Evolutionary conservation across 2,113 vertebrate species (phyloP), one percentile per base, ranked within the genome.

Genomic region (Corythornis cristatus): DNA sequence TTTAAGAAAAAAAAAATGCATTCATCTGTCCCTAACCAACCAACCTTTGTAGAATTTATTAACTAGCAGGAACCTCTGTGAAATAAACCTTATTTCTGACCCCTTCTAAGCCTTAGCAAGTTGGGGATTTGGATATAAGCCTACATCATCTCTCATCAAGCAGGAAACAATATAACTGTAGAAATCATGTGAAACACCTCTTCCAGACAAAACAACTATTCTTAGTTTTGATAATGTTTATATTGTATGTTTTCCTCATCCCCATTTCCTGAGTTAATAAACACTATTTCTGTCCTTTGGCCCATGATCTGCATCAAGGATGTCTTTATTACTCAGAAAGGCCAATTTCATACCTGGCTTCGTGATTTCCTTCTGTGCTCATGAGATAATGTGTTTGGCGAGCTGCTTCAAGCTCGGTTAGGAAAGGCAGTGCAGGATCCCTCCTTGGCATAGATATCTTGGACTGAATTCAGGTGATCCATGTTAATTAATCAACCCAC

Each of bases 401-500:
- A 70, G 35, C 70, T 67, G 48, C 46, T 85, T 18, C 28, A 74
- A 50, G 40, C 54, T 91, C 56, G 26, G 26, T 51, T 71, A 56
- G 62, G 45, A 79, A 91, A 92, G 45, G 26, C 56, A 72, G 37
- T 45, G 21, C 50, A 91, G 54, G 74, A 83, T 92, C 92, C 71
- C 71, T 94, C 71, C 68, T 87, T 83, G 64, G 90, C 64, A 73
- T 73, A 71, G 78, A 40, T 76, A 91, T 92, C 60, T 95, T 93
- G 94, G 87, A 80, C 68, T 89, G 68, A 77, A 89, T 91, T 96
- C 93, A 94, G 56, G 68, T 12, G 65, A 61, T 33, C 81, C 85
- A 23, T 51, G n/a, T 89, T 91, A 95, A 96, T 95, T 96, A 91
- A 93, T 94, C 78, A 94, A 53, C 29, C n/a, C n/a, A 54, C 84